Conservation (phyloP, 2,888 invertebrate genomes). For the Lasioglossum figueresi region DNA sequence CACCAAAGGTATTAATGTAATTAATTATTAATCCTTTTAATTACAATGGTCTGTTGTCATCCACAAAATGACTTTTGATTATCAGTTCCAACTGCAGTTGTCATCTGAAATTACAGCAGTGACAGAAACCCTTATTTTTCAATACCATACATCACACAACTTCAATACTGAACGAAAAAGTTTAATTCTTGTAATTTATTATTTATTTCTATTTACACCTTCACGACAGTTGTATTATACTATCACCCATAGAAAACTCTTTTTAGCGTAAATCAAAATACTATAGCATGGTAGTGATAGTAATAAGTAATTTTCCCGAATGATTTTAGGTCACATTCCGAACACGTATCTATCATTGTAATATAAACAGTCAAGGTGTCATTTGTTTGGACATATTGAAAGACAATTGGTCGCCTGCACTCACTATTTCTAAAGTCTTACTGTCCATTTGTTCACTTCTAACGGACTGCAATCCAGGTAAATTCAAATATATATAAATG, state of each 20-base stretch:
- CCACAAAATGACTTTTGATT: not conserved
- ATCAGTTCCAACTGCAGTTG: not conserved
- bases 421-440: conserved; percentile 98
- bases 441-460: conserved; percentile 98
- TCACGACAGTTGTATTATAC: not conserved
- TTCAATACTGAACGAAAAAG: not conserved
- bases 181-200: not conserved
- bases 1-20: conserved; percentile 92
- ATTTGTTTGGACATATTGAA: conserved; percentile 99
- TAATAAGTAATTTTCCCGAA: conserved; percentile 26
- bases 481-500: conserved; percentile 9
- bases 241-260: not conserved
- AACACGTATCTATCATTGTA: conserved; percentile 99
- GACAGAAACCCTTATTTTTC: not conserved
- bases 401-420: conserved; percentile 99
- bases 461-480: conserved; percentile 99
- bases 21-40: not conserved
- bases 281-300: not conserved
- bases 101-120: not conserved
- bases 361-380: conserved; percentile 99
- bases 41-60: not conserved
- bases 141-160: not conserved
- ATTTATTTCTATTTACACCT: not conserved
- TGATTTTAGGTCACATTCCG: conserved; percentile 91
- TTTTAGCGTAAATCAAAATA: not conserved